Conservation (phyloP, 2,888 invertebrate species). For the Cheilosia vulpina region DNA sequence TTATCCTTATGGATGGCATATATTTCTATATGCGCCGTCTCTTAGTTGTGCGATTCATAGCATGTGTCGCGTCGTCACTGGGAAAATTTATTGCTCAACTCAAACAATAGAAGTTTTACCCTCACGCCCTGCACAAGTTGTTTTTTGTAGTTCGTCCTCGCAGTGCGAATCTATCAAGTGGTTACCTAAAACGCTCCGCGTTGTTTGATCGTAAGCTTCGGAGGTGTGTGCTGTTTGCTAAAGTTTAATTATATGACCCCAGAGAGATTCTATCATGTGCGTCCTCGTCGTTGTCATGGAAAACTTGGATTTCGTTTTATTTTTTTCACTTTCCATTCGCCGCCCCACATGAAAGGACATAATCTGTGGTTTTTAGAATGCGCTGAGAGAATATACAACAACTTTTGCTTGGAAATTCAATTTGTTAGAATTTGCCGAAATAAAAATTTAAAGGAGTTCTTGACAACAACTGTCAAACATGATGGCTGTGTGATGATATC, state of each 20-base stretch:
- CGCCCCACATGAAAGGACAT: conserved; percentile 1
- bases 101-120: conserved; percentile 50
- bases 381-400: too few species aligned
- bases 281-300: not conserved
- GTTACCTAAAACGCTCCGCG: conserved; percentile 40
- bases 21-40: conserved; percentile 37
- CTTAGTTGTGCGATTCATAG: conserved; percentile 43
- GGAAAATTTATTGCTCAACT: conserved; percentile 64
- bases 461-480: too few species aligned
- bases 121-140: conserved; percentile 3
- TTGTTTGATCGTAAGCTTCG: conserved; percentile 26
- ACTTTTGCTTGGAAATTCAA: too few species aligned
- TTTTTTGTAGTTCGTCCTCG: conserved; percentile 10
- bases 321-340: not conserved
- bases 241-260: conserved; percentile 56
- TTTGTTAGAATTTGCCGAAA: too few species aligned
- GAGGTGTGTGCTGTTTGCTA: conserved; percentile 46
- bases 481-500: too few species aligned
- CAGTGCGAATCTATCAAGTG: conserved; percentile 64
- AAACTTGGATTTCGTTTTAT: conserved; percentile 3
- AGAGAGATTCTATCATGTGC: conserved; percentile 52
- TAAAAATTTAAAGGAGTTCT: too few species aligned
- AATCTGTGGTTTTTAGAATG: not conserved
- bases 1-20: conserved; percentile 63
- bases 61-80: conserved; percentile 56